Evolutionary conservation across 2,888 invertebrate genomes (phyloP), one percentile per base, ranked within the genome.

Genomic region (Andrena praecox): DNA sequence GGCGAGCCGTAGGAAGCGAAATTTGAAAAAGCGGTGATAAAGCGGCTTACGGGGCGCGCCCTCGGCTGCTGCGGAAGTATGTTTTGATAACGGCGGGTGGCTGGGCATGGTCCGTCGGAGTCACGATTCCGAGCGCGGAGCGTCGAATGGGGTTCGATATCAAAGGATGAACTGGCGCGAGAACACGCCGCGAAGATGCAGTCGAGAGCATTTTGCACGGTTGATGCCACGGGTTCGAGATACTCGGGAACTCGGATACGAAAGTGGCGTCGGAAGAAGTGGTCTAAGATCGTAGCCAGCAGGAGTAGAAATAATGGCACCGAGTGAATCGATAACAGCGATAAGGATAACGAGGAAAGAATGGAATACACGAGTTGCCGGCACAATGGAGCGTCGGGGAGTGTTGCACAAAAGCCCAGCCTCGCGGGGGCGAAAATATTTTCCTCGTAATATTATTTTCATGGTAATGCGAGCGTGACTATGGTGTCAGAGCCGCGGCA

Each of bases 21-120:
- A 85, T 64, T 79, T 63, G 69, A 77, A 71, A 69, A 73, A 79
- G 35, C 67, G 29, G 20, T 78, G 76, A 79, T 71, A 85, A 79
- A 85, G 63, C 35, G 69, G 56, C 42, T 75, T 27, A 31, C 68
- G 7, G 20, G 12, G 31, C n/a, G 63, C 50, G 12, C 50, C n/a
- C 48, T 50, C 29, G 27, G 31, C 68, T 42, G 10, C 20, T 20
- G 8, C 54, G 75, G 72, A 75, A 85, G 35, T 72, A 62, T 62
- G 16, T 56, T 77, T 70, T 75, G 75, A 77, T 85, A 82, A 77
- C 68, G 64, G 63, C 24, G 48, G 52, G 8, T 3, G 42, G 10
- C 27, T 10, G 64, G 52, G 70, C 59, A 48, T 33, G 54, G 54
- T 42, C 24, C 54, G n/a, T 48, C 16, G 48, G 27, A 68, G 67